Evolutionary conservation across 92 coral and sea anemone genomes (phyloP).

Genomic region (Pocillopora grandis): DNA sequence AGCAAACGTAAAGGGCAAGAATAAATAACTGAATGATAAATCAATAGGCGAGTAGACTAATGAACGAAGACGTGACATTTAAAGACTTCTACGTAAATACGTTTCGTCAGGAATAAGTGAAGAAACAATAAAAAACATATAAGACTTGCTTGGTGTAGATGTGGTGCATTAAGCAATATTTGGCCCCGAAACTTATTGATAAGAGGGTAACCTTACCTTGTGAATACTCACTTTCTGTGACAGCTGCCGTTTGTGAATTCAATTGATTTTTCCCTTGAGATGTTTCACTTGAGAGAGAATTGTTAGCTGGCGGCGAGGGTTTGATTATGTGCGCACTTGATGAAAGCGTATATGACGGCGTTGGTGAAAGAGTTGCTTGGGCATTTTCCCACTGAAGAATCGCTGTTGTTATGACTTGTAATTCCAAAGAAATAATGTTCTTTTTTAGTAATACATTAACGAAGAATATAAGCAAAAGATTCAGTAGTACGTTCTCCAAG

Average conservation of each 20-base stretch:
- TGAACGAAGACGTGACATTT: too few relatives aligned
- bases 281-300: neutral
- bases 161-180: too few relatives aligned
- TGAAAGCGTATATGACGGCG: conserved; percentile 1
- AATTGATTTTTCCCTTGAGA: neutral
- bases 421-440: conserved; percentile 13
- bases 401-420: conserved; percentile 32
- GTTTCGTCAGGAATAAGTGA: too few relatives aligned
- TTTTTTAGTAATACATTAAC: conserved; percentile 20
- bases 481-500: conserved; percentile 11
- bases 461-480: conserved; percentile 25
- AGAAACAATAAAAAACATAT: too few relatives aligned
- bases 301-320: conserved; percentile 2
- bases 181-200: too few relatives aligned
- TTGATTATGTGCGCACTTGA: neutral
- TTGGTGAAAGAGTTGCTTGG: conserved; percentile 6
- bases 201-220: conserved; percentile 13
- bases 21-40: too few relatives aligned
- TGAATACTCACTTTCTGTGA: neutral
- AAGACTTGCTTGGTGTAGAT: too few relatives aligned
- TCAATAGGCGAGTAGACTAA: too few relatives aligned
- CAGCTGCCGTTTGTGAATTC: neutral
- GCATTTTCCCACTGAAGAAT: conserved; percentile 23
- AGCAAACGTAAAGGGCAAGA: too few relatives aligned
- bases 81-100: too few relatives aligned